Conservation (phyloP, 1,140 invertebrate genomes). For the Aphidius ervi region DNA sequence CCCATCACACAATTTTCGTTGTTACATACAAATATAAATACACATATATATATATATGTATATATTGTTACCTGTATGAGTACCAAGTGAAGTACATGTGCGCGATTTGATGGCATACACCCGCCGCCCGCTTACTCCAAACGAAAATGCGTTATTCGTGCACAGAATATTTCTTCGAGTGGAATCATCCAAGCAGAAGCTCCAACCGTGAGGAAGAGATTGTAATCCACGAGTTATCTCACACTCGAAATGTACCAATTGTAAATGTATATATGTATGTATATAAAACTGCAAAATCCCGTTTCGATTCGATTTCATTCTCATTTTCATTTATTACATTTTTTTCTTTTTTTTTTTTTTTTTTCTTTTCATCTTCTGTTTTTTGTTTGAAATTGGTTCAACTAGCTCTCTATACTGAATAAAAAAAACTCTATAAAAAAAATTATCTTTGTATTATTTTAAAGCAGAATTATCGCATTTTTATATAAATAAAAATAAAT, state of each 20-base stretch:
- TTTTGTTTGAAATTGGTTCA: too few relatives aligned
- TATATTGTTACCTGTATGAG: background rate
- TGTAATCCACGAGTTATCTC: constrained; percentile 25
- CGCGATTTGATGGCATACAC: too few relatives aligned
- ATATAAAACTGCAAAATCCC: constrained; percentile 9
- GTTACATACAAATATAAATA: background rate
- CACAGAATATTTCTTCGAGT: constrained; percentile 22
- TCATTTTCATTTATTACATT: background rate
- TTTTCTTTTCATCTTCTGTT: background rate
- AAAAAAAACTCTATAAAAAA: too few relatives aligned
- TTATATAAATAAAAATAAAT: too few relatives aligned
- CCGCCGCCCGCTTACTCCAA: background rate
- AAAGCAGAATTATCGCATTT: too few relatives aligned
- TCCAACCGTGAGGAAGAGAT: constrained; percentile 23
- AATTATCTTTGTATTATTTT: too few relatives aligned
- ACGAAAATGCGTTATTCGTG: constrained; percentile 23
- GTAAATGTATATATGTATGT: constrained; percentile 1
- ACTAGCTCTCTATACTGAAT: too few relatives aligned
- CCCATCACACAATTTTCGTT: constrained; percentile 1
- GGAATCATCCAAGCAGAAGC: constrained; percentile 19
- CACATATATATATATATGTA: constrained; percentile 4
- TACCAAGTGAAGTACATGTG: too few relatives aligned
- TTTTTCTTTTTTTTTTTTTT: background rate
- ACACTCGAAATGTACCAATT: constrained; percentile 14
- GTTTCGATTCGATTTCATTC: constrained; percentile 10